Conservation (phyloP, 1,140 invertebrate species). For the Thrips palmi region DNA sequence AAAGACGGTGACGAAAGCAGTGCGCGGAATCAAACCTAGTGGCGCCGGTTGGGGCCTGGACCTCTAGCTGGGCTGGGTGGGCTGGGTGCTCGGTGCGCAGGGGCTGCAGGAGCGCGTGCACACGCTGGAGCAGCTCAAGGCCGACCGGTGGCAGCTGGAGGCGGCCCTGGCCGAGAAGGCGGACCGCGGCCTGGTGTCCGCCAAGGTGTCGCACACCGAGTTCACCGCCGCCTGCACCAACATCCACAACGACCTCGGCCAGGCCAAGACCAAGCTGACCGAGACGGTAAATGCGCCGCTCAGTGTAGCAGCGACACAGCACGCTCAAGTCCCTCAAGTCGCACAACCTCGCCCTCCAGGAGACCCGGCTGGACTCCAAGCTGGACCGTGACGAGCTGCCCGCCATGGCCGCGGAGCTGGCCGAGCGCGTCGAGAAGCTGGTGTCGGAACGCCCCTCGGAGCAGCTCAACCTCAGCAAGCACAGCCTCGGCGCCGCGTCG, state of each 20-base stretch:
- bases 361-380: not conserved
- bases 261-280: conserved; percentile 36
- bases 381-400: not conserved
- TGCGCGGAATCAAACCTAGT: too few species aligned
- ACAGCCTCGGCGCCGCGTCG: too few species aligned
- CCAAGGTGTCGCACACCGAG: conserved; percentile 48
- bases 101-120: conserved; percentile 31
- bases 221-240: conserved; percentile 44
- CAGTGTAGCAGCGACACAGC: not conserved
- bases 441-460: too few species aligned
- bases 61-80: not conserved
- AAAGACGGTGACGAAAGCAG: too few species aligned
- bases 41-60: not conserved
- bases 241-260: conserved; percentile 36
- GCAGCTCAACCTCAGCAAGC: too few species aligned
- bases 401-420: conserved; percentile 27
- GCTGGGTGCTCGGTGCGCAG: conserved; percentile 15
- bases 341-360: not conserved
- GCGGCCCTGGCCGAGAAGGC: conserved; percentile 50
- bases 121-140: conserved; percentile 31
- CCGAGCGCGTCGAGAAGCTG: conserved; percentile 41
- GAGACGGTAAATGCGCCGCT: not conserved
- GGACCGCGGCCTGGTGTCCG: conserved; percentile 37
- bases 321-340: not conserved
- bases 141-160: conserved; percentile 42